A percentile compares a stretch with the other conserved stretches of the same genome.
phyloP scores from a whole-genome alignment of 2,888 invertebrate species.

The Craniophora ligustri region DNA sequence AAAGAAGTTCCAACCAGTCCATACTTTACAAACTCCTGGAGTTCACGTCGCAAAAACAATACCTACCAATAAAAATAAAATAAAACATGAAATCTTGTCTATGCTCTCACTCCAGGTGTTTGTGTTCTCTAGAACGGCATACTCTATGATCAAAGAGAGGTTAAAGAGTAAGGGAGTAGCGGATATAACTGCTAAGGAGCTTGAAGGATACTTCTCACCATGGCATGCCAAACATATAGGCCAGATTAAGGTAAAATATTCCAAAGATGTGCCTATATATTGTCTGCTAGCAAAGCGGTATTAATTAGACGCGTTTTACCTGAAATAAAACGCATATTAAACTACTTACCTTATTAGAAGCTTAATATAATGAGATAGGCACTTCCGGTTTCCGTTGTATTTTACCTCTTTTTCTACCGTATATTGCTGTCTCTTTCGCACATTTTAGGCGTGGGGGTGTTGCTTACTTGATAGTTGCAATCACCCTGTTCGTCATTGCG shows the following conservation, averaged over 20 bases:
- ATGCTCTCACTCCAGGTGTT: slow-evolving; percentile 92
- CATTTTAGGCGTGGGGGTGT: too few species aligned
- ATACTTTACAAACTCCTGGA: slow-evolving; percentile 52
- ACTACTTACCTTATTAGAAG: too few species aligned
- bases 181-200: slow-evolving; percentile 92
- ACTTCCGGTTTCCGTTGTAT: too few species aligned
- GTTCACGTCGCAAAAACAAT: slow-evolving; percentile 55
- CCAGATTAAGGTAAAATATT: slow-evolving; percentile 89
- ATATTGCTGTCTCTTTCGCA: too few species aligned
- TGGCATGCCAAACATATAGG: slow-evolving; percentile 96
- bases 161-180: slow-evolving; percentile 93
- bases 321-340: too few species aligned
- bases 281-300: neutral
- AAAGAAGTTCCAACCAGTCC: slow-evolving; percentile 63
- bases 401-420: too few species aligned
- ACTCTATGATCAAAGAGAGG: slow-evolving; percentile 94
- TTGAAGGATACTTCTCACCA: slow-evolving; percentile 95
- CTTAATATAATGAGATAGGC: too few species aligned
- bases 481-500: too few species aligned
- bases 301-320: too few species aligned
- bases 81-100: slow-evolving; percentile 65
- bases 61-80: slow-evolving; percentile 18
- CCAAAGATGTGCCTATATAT: neutral
- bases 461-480: too few species aligned
- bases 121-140: slow-evolving; percentile 95